A percentile compares a stretch with the other conserved stretches of the same genome.
Conservation (phyloP, 2,888 invertebrate species). For the Hedya salicella region DNA sequence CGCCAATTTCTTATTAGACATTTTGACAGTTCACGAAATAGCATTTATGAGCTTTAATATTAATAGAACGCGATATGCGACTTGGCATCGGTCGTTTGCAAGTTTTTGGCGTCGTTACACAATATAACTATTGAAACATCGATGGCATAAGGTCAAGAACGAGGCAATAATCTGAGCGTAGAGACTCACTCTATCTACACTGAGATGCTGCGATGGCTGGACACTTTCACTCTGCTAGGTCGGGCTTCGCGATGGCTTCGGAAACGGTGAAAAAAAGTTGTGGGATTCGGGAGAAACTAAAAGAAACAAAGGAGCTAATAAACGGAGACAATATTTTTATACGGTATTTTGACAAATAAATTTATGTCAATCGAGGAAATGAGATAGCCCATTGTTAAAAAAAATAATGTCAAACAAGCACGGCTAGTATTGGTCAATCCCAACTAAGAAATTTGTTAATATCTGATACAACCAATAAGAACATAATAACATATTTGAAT, state of each 20-base stretch:
- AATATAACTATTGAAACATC: slow-evolving; percentile 70
- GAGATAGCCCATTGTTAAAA: slow-evolving; percentile 50
- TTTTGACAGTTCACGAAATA: slow-evolving; percentile 51
- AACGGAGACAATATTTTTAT: slow-evolving; percentile 67
- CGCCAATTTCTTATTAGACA: slow-evolving; percentile 53
- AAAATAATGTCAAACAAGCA: slow-evolving; percentile 11
- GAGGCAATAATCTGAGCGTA: slow-evolving; percentile 56
- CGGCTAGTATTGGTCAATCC: slow-evolving; percentile 12
- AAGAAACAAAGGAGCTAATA: slow-evolving; percentile 69
- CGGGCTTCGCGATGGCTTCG: slow-evolving; percentile 46
- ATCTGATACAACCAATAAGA: slow-evolving; percentile 29
- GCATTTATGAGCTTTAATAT: slow-evolving; percentile 50
- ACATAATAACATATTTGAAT: neutral
- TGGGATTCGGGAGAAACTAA: slow-evolving; percentile 69
- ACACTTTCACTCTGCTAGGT: slow-evolving; percentile 45
- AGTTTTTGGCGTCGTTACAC: slow-evolving; percentile 81
- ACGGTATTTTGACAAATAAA: slow-evolving; percentile 81
- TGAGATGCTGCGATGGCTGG: slow-evolving; percentile 42
- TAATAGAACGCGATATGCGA: slow-evolving; percentile 57
- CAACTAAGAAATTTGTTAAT: neutral
- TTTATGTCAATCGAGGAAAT: slow-evolving; percentile 67
- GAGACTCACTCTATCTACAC: slow-evolving; percentile 62
- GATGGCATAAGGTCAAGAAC: slow-evolving; percentile 79
- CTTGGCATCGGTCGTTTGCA: slow-evolving; percentile 72
- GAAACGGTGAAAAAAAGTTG: slow-evolving; percentile 61